Evolutionary conservation across 1,140 invertebrate species (phyloP).

Genomic region (Lepidurus couesii): DNA sequence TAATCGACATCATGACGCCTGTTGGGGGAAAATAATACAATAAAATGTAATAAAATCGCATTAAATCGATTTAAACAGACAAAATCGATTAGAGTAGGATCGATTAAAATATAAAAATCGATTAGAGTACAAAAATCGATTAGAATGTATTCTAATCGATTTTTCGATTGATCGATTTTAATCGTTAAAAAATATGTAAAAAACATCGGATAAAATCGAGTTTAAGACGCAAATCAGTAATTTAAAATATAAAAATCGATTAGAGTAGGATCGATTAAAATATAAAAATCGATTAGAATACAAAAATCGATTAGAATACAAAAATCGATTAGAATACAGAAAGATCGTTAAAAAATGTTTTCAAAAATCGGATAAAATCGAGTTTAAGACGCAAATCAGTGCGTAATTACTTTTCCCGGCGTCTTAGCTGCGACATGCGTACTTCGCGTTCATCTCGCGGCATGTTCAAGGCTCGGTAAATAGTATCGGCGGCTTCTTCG

Average conservation of each 20-base stretch:
- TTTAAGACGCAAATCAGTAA: no score
- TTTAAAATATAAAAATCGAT: no score
- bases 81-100: neutral
- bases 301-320: neutral
- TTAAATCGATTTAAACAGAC: neutral
- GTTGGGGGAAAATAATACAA: neutral
- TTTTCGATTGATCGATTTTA: no score
- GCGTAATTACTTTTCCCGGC: conserved; percentile 54
- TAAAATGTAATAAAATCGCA: neutral
- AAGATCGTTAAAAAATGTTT: no score
- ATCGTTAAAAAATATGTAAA: no score
- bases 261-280: no score
- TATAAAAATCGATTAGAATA: no score
- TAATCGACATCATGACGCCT: conserved; percentile 68
- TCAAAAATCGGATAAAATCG: neutral
- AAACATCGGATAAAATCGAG: no score
- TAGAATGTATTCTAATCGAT: no score
- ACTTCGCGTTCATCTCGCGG: conserved; percentile 78
- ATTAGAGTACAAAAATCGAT: neutral
- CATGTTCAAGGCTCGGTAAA: conserved; percentile 82
- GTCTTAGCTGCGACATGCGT: conserved; percentile 75
- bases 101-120: no score
- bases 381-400: neutral
- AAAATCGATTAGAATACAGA: neutral
- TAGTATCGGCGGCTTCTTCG: conserved; percentile 75